Evolutionary conservation across 2,797 vertebrate genomes (phyloP).

Genomic region (Spatula clypeata): DNA sequence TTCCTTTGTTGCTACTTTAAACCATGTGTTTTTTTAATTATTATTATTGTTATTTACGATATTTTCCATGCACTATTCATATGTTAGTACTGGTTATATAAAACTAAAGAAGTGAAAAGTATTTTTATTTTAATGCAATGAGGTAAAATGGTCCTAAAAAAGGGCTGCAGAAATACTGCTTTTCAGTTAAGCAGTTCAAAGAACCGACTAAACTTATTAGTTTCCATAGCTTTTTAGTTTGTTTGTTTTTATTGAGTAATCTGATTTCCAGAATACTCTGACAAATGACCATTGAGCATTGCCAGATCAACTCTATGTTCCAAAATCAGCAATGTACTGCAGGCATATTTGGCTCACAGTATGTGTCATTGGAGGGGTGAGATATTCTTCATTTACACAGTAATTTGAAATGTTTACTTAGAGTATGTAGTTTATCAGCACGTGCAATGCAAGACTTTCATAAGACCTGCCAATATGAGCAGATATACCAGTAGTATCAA

Average conservation of each 20-base stretch:
- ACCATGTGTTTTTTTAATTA: neutral
- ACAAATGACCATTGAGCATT: neutral
- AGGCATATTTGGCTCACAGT: neutral
- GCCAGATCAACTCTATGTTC: neutral
- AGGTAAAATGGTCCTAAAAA: neutral
- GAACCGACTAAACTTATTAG: neutral
- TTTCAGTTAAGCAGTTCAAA: constrained; percentile 14
- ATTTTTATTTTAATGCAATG: neutral
- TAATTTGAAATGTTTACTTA: neutral
- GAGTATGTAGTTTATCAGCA: neutral
- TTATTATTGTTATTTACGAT: neutral
- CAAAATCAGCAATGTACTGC: fast-evolving
- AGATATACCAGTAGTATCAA: neutral
- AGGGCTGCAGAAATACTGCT: neutral
- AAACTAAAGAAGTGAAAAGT: neutral
- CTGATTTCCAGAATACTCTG: neutral
- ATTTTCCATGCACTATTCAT: neutral
- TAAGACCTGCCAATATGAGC: neutral
- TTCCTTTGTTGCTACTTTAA: constrained; percentile 56
- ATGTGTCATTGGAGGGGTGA: neutral
- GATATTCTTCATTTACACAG: neutral
- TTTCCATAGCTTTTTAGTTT: neutral
- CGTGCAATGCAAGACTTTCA: neutral
- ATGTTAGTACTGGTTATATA: constrained; percentile 43
- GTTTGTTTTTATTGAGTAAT: neutral